Conservation (phyloP, 2,888 invertebrate species). For the Drosophila diplacantha region DNA sequence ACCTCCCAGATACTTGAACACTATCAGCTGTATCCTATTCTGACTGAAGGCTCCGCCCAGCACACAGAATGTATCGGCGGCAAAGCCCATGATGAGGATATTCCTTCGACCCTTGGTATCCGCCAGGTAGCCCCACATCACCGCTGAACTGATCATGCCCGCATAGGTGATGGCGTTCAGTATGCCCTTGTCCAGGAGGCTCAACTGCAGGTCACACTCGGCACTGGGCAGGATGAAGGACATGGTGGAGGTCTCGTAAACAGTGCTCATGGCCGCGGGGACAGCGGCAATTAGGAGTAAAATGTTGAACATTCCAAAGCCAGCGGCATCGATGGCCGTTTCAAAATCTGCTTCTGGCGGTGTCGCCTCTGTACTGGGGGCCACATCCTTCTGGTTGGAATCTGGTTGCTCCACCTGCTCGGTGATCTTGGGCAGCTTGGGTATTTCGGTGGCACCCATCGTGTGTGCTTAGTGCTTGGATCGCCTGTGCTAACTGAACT, state of each 20-base stretch:
- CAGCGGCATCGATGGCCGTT: slow-evolving; percentile 82
- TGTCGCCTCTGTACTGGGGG: not conserved
- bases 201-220: slow-evolving; percentile 84
- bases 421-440: slow-evolving; percentile 11
- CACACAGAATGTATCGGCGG: slow-evolving; percentile 82
- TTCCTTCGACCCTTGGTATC: slow-evolving; percentile 85
- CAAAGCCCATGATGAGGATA: slow-evolving; percentile 82
- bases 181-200: slow-evolving; percentile 84
- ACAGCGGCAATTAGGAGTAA: slow-evolving; percentile 81
- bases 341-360: slow-evolving; percentile 81
- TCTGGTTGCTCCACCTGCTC: slow-evolving; percentile 6
- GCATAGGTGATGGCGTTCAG: slow-evolving; percentile 85
- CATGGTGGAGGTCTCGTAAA: slow-evolving; percentile 84
- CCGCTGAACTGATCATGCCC: slow-evolving; percentile 81
- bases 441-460: slow-evolving; percentile 34
- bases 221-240: slow-evolving; percentile 86
- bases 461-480: slow-evolving; percentile 21
- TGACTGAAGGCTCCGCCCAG: slow-evolving; percentile 82
- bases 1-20: slow-evolving; percentile 85
- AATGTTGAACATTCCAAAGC: slow-evolving; percentile 85
- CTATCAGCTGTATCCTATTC: slow-evolving; percentile 81
- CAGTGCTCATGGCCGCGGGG: slow-evolving; percentile 83
- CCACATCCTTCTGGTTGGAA: slow-evolving; percentile 1
- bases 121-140: slow-evolving; percentile 87
- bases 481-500: slow-evolving; percentile 47